Conservation (phyloP, 2,113 vertebrate genomes). For the Apteryx mantelli region DNA sequence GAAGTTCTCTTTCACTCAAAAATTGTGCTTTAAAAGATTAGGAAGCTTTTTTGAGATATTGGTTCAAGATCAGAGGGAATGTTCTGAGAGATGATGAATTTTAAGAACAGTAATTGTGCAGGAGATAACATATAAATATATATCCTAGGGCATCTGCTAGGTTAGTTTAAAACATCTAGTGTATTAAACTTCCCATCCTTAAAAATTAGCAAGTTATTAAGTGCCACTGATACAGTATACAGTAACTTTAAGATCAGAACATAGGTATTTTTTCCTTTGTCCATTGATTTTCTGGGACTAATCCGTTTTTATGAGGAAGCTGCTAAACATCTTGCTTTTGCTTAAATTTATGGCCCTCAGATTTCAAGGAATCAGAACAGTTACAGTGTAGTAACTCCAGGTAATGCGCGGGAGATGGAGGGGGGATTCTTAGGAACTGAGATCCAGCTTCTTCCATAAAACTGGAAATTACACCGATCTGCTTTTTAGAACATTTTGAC, state of each 20-base stretch:
- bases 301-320: background rate
- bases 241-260: background rate
- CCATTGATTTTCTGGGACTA: background rate
- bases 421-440: background rate
- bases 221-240: background rate
- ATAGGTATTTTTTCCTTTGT: background rate
- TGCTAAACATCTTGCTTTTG: background rate
- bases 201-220: background rate
- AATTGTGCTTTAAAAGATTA: background rate
- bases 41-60: background rate
- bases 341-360: background rate
- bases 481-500: background rate
- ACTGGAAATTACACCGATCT: background rate
- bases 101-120: background rate
- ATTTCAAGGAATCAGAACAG: background rate
- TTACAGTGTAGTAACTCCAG: background rate
- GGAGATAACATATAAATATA: background rate
- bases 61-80: background rate
- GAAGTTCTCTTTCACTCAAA: background rate
- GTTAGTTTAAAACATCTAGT: background rate
- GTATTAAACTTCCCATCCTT: background rate
- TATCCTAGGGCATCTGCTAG: background rate
- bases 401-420: background rate
- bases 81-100: background rate
- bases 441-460: background rate